Base-by-base conservation (phyloP, 1,140 invertebrate species). In the Zaprionus tsacasi region DNA sequence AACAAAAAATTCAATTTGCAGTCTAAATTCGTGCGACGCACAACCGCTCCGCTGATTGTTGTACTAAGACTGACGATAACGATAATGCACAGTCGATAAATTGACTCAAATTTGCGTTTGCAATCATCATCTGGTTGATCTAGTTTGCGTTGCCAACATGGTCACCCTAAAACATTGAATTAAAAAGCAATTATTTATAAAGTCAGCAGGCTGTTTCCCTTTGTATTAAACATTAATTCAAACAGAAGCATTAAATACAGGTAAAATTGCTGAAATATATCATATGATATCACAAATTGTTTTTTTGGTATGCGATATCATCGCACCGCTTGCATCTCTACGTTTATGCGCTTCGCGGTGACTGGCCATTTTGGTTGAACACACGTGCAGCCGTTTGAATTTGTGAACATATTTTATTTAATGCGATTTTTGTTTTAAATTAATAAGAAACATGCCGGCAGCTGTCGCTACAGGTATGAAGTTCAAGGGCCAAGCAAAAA, bases 381-480 rank as follows among this genome's bases (percentile, higher is more conserved):
- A 88, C 83, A 87, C 85, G 83, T 87, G 83, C 83, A 45, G 58
- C 21, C 38, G 70, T 35, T 12, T 45, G 4, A 35, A 45, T 55
- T 27, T 17, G 3, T 13, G 12, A 17, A 10, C 61, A 61, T 35
- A 38, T 7, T 57, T 64, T 40, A 35, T 64, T 87, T 78, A 81
- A 76, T 76, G 70, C 30, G 33, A 13, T 25, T 67, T 43, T 56
- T 68, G 43, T 50, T 30, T 8, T 11, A 59, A 70, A 60, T 55
- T 55, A 45, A 68, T 13, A 52, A 45, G 38, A 64, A 89, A 55
- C 30, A 91, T 91, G 90, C 71, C 82, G 74, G 89, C 81, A 76
- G 75, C 81, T 56, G 65, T 78, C 45, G 76, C 78, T 35, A 73
- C 50, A 71, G 70, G 69, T 61, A 70, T 66, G 45, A 74, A 78